A percentile compares a stretch with the other conserved stretches of the same genome.
phyloP scores from a whole-genome alignment of 1,140 invertebrate species.

The Liolophura sinensis region DNA sequence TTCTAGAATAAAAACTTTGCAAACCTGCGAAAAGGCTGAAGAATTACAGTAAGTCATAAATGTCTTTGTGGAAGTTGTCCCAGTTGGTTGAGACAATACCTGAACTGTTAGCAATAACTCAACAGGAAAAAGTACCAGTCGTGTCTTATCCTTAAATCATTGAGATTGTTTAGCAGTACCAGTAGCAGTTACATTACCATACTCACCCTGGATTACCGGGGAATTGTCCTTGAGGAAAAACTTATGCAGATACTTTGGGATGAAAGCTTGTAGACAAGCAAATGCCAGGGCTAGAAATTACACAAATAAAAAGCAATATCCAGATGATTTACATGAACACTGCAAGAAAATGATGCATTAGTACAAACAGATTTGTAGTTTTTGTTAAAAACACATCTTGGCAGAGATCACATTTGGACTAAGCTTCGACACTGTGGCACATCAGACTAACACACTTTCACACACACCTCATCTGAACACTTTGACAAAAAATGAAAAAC shows the following conservation, averaged over 20 bases:
- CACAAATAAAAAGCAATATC: constrained; percentile 4
- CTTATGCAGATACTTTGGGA: constrained; percentile 94
- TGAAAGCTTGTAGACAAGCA: constrained; percentile 90
- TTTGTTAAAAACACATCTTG: too few relatives aligned
- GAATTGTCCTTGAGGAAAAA: constrained; percentile 99
- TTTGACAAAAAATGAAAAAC: too few relatives aligned
- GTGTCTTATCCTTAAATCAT: too few relatives aligned
- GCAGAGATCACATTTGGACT: too few relatives aligned
- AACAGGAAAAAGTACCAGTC: neutral
- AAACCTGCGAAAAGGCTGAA: too few relatives aligned
- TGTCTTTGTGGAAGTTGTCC: too few relatives aligned
- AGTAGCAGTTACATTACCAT: neutral
- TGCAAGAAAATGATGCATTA: neutral
- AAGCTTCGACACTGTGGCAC: too few relatives aligned
- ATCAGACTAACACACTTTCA: too few relatives aligned
- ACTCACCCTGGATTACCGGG: constrained; percentile 79
- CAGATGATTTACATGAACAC: neutral
- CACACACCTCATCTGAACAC: too few relatives aligned
- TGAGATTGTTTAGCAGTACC: neutral
- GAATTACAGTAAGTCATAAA: too few relatives aligned
- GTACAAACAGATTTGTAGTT: neutral
- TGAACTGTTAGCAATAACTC: neutral
- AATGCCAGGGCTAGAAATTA: constrained; percentile 82
- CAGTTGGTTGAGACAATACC: too few relatives aligned
- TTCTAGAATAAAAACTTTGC: too few relatives aligned